A percentile compares a stretch with the other conserved stretches of the same genome.
phyloP scores from a whole-genome alignment of 2,888 invertebrate species.

The Ctena decussata region DNA sequence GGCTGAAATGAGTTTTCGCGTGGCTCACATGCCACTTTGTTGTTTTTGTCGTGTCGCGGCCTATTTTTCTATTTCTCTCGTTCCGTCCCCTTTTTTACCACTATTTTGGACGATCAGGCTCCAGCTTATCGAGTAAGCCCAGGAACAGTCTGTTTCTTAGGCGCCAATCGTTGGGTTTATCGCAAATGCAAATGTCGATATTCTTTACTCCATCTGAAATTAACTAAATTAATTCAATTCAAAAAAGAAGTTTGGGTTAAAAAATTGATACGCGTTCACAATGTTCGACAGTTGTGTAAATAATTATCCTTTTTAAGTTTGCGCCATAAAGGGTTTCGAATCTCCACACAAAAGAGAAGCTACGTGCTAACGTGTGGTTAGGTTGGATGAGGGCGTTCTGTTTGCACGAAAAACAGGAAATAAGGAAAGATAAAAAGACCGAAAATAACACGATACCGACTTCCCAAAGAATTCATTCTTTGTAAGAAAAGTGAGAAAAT shows the following conservation, averaged over 20 bases:
- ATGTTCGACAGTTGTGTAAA: not conserved
- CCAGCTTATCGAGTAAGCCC: too few species aligned
- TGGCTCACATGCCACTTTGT: too few species aligned
- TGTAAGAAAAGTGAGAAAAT: not conserved
- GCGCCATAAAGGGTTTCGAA: not conserved
- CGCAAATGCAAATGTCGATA: not conserved
- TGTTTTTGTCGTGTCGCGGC: too few species aligned
- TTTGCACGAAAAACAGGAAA: slow-evolving; percentile 10
- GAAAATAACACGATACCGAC: slow-evolving; percentile 5
- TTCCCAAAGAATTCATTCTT: not conserved
- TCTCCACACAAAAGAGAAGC: not conserved
- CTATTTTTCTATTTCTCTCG: too few species aligned
- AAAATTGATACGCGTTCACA: not conserved
- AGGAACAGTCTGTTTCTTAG: too few species aligned
- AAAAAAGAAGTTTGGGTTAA: not conserved
- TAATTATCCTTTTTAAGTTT: slow-evolving; percentile 4
- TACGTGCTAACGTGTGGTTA: slow-evolving; percentile 8
- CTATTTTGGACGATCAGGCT: too few species aligned
- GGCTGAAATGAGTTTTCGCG: too few species aligned
- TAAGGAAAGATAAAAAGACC: not conserved
- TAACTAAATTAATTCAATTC: not conserved
- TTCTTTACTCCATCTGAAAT: not conserved
- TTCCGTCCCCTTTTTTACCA: too few species aligned
- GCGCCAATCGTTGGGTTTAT: too few species aligned
- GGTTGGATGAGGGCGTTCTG: not conserved